Conservation (phyloP, 2,888 invertebrate species). For the Omphaloscelis lunosa region DNA sequence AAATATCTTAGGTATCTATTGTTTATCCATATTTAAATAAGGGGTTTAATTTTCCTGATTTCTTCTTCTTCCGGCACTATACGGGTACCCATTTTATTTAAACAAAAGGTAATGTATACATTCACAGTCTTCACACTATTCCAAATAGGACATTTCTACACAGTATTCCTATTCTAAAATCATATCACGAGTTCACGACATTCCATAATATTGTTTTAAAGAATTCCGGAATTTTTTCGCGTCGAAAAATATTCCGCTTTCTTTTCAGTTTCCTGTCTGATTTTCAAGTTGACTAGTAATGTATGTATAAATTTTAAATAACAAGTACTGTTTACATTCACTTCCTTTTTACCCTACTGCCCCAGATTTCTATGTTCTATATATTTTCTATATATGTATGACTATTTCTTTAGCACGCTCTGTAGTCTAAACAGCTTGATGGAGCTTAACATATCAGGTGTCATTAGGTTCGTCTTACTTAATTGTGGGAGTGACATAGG, state of each 20-base stretch:
- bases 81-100: neutral
- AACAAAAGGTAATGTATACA: neutral
- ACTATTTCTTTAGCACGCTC: no score
- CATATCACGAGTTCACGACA: constrained; percentile 34
- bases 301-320: constrained; percentile 12
- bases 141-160: constrained; percentile 4
- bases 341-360: no score
- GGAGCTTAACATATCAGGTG: no score
- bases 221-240: constrained; percentile 17
- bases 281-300: constrained; percentile 1
- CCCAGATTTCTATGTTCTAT: no score
- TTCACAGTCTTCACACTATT: neutral
- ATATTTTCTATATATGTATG: no score
- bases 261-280: constrained; percentile 20
- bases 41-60: neutral
- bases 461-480: no score
- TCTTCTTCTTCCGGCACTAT: neutral
- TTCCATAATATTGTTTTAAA: constrained; percentile 48
- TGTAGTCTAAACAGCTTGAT: no score
- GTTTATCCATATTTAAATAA: no score
- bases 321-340: neutral
- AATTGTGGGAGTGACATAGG: no score
- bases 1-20: no score
- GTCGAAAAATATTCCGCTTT: constrained; percentile 13
- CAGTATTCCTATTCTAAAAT: constrained; percentile 19